phyloP scores from a whole-genome alignment of 2,797 vertebrate genomes.

The Ambastaia sidthimunki region DNA sequence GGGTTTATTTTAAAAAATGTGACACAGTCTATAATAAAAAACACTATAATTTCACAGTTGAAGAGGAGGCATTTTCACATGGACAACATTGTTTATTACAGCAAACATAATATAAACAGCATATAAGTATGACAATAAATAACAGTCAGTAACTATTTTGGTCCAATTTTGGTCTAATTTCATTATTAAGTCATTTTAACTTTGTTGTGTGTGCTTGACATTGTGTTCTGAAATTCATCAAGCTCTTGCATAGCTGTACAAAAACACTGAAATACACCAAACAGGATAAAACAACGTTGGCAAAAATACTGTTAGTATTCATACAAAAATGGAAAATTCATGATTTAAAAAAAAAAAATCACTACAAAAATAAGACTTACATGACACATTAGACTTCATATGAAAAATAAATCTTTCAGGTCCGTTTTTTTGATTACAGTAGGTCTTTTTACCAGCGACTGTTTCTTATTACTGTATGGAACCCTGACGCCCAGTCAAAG shows the following conservation, averaged over 20 bases:
- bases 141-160: constrained; percentile 60
- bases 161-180: constrained; percentile 30
- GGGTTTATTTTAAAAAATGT: constrained; percentile 28
- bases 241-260: constrained; percentile 14
- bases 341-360: neutral
- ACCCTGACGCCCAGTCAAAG: constrained; percentile 51
- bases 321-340: constrained; percentile 10
- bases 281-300: constrained; percentile 32
- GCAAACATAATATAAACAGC: constrained; percentile 64
- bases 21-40: neutral
- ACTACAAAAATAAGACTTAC: constrained; percentile 28
- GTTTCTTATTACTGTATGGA: constrained; percentile 47
- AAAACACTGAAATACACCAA: constrained; percentile 11
- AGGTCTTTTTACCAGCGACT: constrained; percentile 31
- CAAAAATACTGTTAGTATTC: constrained; percentile 44
- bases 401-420: constrained; percentile 35
- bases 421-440: constrained; percentile 4
- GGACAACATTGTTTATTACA: constrained; percentile 68
- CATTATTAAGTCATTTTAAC: neutral
- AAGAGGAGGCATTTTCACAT: constrained; percentile 30
- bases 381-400: constrained; percentile 22
- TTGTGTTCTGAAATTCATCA: constrained; percentile 28
- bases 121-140: constrained; percentile 73
- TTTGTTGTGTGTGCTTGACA: neutral
- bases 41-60: neutral